Evolutionary conservation across 1,140 invertebrate genomes (phyloP), one percentile per base, ranked within the genome.

Genomic region (Brachystomella parvula): DNA sequence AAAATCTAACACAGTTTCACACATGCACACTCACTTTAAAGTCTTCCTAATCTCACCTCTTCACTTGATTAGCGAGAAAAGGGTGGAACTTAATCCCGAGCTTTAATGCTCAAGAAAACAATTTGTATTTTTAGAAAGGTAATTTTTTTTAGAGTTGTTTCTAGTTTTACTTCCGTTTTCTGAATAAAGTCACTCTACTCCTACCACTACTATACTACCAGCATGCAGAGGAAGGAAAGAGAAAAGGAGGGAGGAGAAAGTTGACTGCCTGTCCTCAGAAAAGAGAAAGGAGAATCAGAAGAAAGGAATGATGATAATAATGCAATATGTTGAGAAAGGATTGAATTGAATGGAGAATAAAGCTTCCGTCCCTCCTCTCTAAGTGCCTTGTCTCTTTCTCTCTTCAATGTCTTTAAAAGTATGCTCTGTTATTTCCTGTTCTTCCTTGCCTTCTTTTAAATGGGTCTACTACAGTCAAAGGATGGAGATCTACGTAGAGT

Each of bases 241-340:
- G 21, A 56, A 29, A 1, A 63, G 39, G 61, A 49, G 47, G 44
- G 44, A 49, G 63, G 56, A 59, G 57, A 59, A 29, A 59, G 57
- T 32, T 49, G 53, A 35, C 28, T 33, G 59, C 59, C 47, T 61
- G 39, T 26, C 59, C 59, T 44, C 47, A 26, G n/a, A n/a, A n/a
- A n/a, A n/a, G n/a, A n/a, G n/a, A n/a, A n/a, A n/a, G n/a, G n/a
- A n/a, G n/a, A n/a, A n/a, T n/a, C n/a, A n/a, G 21, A 53, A 24
- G 49, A 24, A 26, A 53, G 24, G 49, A 53, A 53, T 53, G 49
- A 53, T 53, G 49, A 53, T 53, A 53, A 53, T 53, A 53, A 53
- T 53, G 49, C 49, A 53, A 53, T 53, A 53, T 12, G 49, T 9
- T 9, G 35, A 19, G 35, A n/a, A 39, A 39, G 35, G 49, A 53